Evolutionary conservation across 2,113 vertebrate genomes (phyloP).

Genomic region (Dicerorhinus sumatrensis): DNA sequence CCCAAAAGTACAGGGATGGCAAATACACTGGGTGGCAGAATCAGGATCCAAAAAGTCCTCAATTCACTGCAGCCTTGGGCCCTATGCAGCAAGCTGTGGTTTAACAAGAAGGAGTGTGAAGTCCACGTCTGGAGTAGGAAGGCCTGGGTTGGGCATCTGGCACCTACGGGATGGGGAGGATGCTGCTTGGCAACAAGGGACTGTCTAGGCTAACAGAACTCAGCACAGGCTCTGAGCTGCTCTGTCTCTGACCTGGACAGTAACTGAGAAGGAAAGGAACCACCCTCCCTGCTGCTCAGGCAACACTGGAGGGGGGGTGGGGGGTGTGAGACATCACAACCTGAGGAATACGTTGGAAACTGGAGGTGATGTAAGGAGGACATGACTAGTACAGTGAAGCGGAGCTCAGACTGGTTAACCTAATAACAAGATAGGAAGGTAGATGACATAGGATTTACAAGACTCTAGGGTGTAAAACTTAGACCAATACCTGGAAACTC

Average conservation of each 20-base stretch:
- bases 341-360: background rate
- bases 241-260: background rate
- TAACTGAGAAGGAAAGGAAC: background rate
- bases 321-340: too few relatives aligned
- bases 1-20: background rate
- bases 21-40: background rate
- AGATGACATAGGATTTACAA: background rate
- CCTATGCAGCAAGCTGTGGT: background rate
- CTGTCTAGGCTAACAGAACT: background rate
- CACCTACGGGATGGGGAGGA: too few relatives aligned
- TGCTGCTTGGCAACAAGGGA: background rate
- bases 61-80: background rate
- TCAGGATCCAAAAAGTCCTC: background rate
- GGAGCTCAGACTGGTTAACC: background rate
- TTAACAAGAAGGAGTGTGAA: background rate
- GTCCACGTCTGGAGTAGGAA: background rate
- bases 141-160: background rate
- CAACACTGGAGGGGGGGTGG: too few relatives aligned
- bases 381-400: background rate
- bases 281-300: accelerated
- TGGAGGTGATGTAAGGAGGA: too few relatives aligned
- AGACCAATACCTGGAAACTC: background rate
- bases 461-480: background rate
- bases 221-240: background rate
- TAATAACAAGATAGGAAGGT: background rate